These are phyloP conservation scores for Alethe diademata DNA, from an alignment of 2,113 vertebrate genomes.

Conservation along the genomic window DNA sequence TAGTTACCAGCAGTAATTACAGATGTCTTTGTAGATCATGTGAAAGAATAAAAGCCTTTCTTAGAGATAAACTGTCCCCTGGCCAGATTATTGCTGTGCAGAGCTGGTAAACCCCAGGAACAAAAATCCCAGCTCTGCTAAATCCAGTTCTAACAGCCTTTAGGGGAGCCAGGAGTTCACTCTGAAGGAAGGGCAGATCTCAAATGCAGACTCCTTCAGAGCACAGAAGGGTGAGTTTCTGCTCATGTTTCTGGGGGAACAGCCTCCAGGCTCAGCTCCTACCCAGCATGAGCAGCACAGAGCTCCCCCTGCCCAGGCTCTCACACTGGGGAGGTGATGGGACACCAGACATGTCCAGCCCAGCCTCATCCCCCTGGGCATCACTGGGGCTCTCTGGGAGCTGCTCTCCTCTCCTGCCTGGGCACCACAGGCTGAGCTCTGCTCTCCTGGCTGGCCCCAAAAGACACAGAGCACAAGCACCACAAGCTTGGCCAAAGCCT, in stretches of 20 bases:
- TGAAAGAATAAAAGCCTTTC: constrained; percentile 36
- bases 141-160: not conserved
- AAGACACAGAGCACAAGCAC: rapidly evolving
- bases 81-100: not conserved
- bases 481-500: not conserved
- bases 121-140: not conserved
- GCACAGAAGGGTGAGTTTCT: not conserved
- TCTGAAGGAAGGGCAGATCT: not conserved
- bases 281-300: rapidly evolving
- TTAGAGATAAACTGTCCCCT: constrained; percentile 43
- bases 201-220: not conserved
- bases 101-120: constrained; percentile 14
- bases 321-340: not conserved
- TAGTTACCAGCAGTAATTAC: constrained; percentile 65
- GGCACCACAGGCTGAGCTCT: not conserved
- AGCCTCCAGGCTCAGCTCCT: not conserved
- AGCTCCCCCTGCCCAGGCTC: not conserved
- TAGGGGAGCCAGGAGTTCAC: not conserved
- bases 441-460: not conserved
- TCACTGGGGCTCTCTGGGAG: not conserved
- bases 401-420: not conserved
- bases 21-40: constrained; percentile 40
- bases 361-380: not conserved
- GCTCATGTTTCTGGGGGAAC: not conserved
- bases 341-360: not conserved